These are phyloP conservation scores for Pseudochirops corinnae DNA, from an alignment of 2,797 vertebrate species.

Conservation along the genomic window DNA sequence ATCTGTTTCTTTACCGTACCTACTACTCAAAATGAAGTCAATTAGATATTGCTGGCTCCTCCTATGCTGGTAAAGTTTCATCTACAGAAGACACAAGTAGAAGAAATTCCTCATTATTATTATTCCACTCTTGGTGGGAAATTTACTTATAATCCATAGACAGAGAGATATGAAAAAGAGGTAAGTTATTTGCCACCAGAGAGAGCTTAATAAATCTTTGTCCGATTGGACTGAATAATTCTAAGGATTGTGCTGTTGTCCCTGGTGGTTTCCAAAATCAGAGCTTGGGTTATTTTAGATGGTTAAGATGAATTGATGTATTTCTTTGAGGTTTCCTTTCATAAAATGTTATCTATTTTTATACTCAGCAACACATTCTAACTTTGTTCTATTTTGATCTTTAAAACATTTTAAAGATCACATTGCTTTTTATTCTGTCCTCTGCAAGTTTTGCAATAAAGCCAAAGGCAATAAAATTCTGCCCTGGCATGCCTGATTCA, in stretches of 20 bases:
- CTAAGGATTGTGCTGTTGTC: not conserved
- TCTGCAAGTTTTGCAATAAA: not conserved
- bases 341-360: not conserved
- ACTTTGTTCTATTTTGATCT: not conserved
- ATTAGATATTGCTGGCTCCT: not conserved
- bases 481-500: not conserved
- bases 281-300: not conserved
- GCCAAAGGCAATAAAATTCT: not conserved
- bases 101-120: not conserved
- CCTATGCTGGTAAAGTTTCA: not conserved
- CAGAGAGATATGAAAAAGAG: not conserved
- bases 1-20: not conserved
- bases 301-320: not conserved
- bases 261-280: not conserved
- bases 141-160: not conserved
- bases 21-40: not conserved
- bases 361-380: not conserved
- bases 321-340: not conserved
- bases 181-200: not conserved
- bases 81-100: not conserved
- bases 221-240: not conserved
- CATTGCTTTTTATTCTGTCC: not conserved
- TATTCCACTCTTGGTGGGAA: not conserved
- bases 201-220: not conserved
- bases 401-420: not conserved